Conservation (phyloP, 53 echinoderm and acorn worm genomes). For the Arbacia lixula region DNA sequence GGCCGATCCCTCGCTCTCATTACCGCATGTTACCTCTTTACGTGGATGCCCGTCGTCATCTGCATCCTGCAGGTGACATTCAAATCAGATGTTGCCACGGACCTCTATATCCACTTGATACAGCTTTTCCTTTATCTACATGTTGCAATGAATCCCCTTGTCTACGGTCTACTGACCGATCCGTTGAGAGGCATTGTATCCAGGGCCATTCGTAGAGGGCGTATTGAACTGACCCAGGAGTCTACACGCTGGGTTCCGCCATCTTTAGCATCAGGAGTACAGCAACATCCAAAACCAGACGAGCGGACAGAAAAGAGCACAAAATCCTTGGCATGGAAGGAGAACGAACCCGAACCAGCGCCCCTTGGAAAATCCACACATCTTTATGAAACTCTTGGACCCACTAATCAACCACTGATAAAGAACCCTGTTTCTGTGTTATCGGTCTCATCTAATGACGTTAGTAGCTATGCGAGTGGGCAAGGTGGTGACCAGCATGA, state of each 20-base stretch:
- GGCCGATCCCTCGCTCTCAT: conserved; percentile 70
- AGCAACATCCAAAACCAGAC: not conserved
- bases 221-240: not conserved
- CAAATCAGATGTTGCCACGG: not conserved
- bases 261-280: not conserved
- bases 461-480: too few relatives aligned
- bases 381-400: too few relatives aligned
- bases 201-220: not conserved
- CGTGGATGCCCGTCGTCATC: conserved; percentile 73
- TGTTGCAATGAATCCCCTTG: conserved; percentile 71
- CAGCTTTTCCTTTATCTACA: conserved; percentile 74
- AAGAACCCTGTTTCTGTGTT: conserved; percentile 11
- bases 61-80: conserved; percentile 57
- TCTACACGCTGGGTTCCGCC: conserved; percentile 36
- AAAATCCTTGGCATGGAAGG: conserved; percentile 6
- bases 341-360: not conserved
- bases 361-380: not conserved
- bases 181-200: conserved; percentile 62
- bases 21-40: conserved; percentile 59
- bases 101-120: conserved; percentile 52
- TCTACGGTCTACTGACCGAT: conserved; percentile 73
- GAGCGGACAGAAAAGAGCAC: not conserved
- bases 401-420: not conserved
- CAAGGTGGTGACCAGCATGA: too few relatives aligned
- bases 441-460: conserved; percentile 8